These are phyloP conservation scores for Hesperia comma DNA, from an alignment of 2,888 invertebrate genomes.

Conservation along the genomic window DNA sequence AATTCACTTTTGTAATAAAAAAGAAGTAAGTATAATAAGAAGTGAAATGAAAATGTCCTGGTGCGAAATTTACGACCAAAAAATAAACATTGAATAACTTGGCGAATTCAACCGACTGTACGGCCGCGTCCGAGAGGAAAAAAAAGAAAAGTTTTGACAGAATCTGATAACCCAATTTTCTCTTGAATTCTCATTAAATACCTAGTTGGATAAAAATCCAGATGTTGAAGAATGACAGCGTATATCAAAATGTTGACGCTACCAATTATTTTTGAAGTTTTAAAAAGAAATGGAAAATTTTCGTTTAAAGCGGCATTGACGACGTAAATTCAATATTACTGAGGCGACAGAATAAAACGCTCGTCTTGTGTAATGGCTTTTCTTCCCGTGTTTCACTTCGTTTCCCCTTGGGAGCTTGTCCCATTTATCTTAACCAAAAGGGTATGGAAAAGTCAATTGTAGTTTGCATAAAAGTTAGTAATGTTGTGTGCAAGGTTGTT, in stretches of 20 bases:
- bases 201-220: background rate
- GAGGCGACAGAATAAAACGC: slow-evolving; percentile 21
- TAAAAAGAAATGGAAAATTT: slow-evolving; percentile 4
- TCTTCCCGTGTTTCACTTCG: background rate
- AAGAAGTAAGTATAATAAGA: background rate
- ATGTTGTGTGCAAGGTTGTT: background rate
- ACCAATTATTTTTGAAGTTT: slow-evolving; percentile 23
- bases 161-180: background rate
- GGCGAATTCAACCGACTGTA: no score
- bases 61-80: background rate
- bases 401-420: background rate
- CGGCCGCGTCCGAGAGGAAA: background rate
- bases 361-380: slow-evolving; percentile 20
- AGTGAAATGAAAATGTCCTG: background rate
- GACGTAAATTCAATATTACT: slow-evolving; percentile 24
- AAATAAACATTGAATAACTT: background rate
- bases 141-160: background rate
- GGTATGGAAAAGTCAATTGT: background rate
- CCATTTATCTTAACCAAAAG: background rate
- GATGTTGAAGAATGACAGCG: slow-evolving; percentile 8
- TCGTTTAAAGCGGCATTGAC: slow-evolving; percentile 11
- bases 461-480: background rate
- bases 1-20: no score
- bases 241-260: slow-evolving; percentile 5
- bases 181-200: background rate